Base-by-base conservation (phyloP, 2,888 invertebrate species). In the Pinctada fucata region DNA sequence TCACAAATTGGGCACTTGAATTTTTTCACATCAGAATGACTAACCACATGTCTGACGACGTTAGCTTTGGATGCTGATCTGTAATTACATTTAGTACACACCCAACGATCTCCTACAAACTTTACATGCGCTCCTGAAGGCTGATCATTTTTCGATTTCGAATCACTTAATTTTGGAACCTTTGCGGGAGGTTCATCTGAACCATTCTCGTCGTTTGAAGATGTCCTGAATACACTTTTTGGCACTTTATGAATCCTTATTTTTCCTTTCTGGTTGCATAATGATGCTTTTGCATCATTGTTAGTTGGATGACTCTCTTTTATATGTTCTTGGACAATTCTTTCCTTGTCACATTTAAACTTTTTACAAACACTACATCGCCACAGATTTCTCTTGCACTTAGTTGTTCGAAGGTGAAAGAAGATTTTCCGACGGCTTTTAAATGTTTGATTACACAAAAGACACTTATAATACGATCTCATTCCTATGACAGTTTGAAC, bases 1-100 rank as follows among this genome's bases (percentile, higher is more conserved):
- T 78, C 79, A 79, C 86, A 86, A 3, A 67, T 65, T 13, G 83
- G 75, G 69, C 86, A 86, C 2, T 58, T 58, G 58, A 58, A 58
- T 1, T 58, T 58, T 67, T 83, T 84, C 3, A 69, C 67, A 10
- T 67, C 45, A 73, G 58, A 49, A 68, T 78, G 78, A n/a, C 63
- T 69, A 50, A 45, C 49, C 16, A 68, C 47, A 50, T 78, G 78
- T 4, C 78, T 72, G 5, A 69, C 50, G 5, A 73, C 68, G 31
- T 63, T 58, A 10, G 48, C 50, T 47, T 69, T 68, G 8, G 49
- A 52, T 6, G 13, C 6, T 50, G 58, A 63, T 49, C 31, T 63
- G 64, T 69, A 78, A n/a, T 31, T 10, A 49, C 78, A 78, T 49
- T 73, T 71, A 31, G 48, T 69, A 45, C 78, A 78, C 58, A 63